Evolutionary conservation across 30 jellyfish, hydroid and myxozoan genomes (phyloP).

Genomic region (Rhopilema esculentum): DNA sequence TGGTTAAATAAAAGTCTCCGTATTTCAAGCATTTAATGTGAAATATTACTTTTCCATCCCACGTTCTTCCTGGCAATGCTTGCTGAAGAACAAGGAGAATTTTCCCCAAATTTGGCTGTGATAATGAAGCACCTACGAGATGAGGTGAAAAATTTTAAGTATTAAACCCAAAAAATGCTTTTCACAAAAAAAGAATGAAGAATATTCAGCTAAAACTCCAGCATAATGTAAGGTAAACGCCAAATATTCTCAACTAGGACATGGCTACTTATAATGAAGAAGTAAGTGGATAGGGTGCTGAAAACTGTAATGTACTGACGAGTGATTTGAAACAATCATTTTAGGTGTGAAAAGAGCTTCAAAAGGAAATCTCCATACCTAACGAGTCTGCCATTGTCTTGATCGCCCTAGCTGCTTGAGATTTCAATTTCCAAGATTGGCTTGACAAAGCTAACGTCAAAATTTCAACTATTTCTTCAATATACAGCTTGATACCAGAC

Average conservation of each 20-base stretch:
- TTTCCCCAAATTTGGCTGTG: constrained; percentile 74
- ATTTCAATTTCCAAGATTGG: constrained; percentile 80
- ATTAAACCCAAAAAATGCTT: not conserved
- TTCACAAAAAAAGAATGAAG: not conserved
- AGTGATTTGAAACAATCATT: not conserved
- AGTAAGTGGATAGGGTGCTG: too few relatives aligned
- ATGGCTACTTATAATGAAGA: not conserved
- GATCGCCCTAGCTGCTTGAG: constrained; percentile 82
- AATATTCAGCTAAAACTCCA: too few relatives aligned
- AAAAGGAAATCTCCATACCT: constrained; percentile 49
- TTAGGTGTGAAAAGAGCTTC: not conserved
- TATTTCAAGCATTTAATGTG: too few relatives aligned
- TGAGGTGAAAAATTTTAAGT: not conserved
- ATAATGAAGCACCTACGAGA: constrained; percentile 69
- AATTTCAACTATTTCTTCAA: constrained; percentile 66
- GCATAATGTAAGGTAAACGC: not conserved
- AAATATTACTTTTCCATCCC: constrained; percentile 96
- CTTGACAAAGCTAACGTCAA: constrained; percentile 50
- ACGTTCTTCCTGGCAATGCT: constrained; percentile 85
- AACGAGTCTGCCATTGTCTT: constrained; percentile 77
- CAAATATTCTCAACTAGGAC: not conserved
- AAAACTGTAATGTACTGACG: not conserved
- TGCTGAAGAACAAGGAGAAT: constrained; percentile 44
- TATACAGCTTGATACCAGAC: constrained; percentile 82
- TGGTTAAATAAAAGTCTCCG: too few relatives aligned